Base-by-base conservation (phyloP, 2,113 vertebrate genomes). In the Oncorhynchus clarkii region DNA sequence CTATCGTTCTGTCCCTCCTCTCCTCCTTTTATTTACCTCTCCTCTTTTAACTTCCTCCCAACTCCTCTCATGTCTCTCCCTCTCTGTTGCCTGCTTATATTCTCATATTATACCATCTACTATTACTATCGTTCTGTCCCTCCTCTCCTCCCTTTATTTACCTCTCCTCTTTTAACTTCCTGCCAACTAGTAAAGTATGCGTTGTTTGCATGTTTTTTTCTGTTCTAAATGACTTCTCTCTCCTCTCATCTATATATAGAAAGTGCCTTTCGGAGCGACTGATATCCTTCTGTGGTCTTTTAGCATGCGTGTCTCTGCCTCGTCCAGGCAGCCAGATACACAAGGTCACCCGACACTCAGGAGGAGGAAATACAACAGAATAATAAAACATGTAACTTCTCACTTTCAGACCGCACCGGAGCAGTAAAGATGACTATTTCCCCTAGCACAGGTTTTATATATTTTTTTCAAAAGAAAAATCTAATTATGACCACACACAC, bases 371-470 rank as follows among this genome's bases (percentile, higher is more conserved):
- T 80, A 84, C 83, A 83, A 87, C 64, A 1, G 77, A 89, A 90
- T 88, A 89, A 89, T 89, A 88, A 87, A 82, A 82, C 89, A 88
- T 89, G 89, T 89, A 82, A 88, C 79, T 79, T 87, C 86, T 89
- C 80, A 80, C 85, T 84, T 82, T 89, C 82, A 67, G 77, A 81
- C 85, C 18, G 87, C 84, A 90, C 88, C 92, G 91, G 93, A 91
- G 86, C 88, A 84, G 69, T 90, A 87, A 85, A 93, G 91, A 93
- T 93, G 92, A 92, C 74, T 18, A 68, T 76, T 68, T 62, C 59
- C 9, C n/a, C n/a, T 8, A 22, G 18, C 18, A 2, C n/a, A 5
- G 75, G 79, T 78, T 87, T 77, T 84, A 73, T 57, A 70, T 16
- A 74, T 71, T 31, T 6, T 34, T 34, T 34, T 34, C 5, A 34